These are phyloP conservation scores for Aurelia aurita DNA, from an alignment of 30 jellyfish, hydroid and myxozoan genomes.

Conservation along the genomic window DNA sequence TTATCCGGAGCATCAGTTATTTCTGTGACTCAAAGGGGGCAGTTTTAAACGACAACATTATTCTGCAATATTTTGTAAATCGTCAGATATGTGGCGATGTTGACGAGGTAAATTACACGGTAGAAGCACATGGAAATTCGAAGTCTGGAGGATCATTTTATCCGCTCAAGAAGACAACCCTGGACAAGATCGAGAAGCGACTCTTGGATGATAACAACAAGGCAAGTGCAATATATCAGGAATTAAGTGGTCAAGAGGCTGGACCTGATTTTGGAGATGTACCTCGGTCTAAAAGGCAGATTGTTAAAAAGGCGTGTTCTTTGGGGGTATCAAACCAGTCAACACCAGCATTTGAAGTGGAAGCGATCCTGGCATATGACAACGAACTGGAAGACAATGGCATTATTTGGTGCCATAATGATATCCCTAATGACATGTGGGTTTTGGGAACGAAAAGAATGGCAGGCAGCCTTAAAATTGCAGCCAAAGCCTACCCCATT, in stretches of 20 bases:
- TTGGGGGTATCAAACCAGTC: constrained; percentile 7
- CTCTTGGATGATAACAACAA: not conserved
- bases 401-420: constrained; percentile 19
- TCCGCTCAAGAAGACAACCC: constrained; percentile 31
- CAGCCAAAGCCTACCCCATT: constrained; percentile 8
- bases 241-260: not conserved
- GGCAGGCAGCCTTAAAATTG: not conserved
- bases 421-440: constrained; percentile 23
- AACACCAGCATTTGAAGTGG: constrained; percentile 19
- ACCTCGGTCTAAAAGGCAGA: constrained; percentile 23
- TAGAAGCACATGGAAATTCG: constrained; percentile 23
- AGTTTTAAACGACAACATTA: not conserved
- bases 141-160: constrained; percentile 2
- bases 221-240: not conserved
- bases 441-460: constrained; percentile 24
- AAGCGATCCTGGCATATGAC: constrained; percentile 2
- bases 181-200: not conserved
- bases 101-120: not conserved
- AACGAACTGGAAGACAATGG: constrained; percentile 17
- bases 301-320: not conserved
- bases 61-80: constrained; percentile 11
- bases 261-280: constrained; percentile 14
- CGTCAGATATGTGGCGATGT: constrained; percentile 34
- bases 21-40: constrained; percentile 1
- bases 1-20: constrained; percentile 1